phyloP scores from a whole-genome alignment of 2,888 invertebrate genomes.

The Emmelina monodactyla region DNA sequence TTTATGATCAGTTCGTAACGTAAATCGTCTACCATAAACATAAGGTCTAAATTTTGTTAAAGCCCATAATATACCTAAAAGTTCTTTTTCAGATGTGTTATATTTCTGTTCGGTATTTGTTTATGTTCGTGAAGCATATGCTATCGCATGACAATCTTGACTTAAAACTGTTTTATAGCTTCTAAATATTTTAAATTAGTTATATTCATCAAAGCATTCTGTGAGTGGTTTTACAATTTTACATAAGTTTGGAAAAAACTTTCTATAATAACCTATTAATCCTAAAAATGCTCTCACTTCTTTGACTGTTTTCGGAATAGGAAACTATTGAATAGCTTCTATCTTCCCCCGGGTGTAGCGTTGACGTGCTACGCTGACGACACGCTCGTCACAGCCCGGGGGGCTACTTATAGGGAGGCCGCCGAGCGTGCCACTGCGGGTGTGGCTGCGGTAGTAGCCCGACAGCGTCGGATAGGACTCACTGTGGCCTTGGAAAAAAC shows the following conservation, averaged over 20 bases:
- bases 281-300: conserved; percentile 21
- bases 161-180: conserved; percentile 5
- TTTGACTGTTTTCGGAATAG: conserved; percentile 10
- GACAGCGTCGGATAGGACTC: too few species aligned
- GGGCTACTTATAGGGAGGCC: too few species aligned
- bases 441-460: too few species aligned
- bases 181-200: conserved; percentile 6
- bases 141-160: conserved; percentile 8
- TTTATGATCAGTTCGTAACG: conserved; percentile 12
- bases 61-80: conserved; percentile 21
- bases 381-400: too few species aligned
- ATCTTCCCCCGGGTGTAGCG: too few species aligned
- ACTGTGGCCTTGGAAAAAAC: too few species aligned
- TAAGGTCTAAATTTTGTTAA: conserved; percentile 14
- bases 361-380: too few species aligned
- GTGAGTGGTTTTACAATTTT: conserved; percentile 15
- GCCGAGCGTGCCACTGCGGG: too few species aligned
- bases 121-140: conserved; percentile 18
- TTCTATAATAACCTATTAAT: conserved; percentile 23
- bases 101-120: conserved; percentile 17
- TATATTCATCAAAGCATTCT: conserved; percentile 1
- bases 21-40: conserved; percentile 12
- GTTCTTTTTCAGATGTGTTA: conserved; percentile 21
- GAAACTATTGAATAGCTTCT: conserved; percentile 15
- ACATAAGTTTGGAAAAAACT: conserved; percentile 23